Base-by-base conservation (phyloP, 2,888 invertebrate genomes). In the Campopleginae sp. region DNA sequence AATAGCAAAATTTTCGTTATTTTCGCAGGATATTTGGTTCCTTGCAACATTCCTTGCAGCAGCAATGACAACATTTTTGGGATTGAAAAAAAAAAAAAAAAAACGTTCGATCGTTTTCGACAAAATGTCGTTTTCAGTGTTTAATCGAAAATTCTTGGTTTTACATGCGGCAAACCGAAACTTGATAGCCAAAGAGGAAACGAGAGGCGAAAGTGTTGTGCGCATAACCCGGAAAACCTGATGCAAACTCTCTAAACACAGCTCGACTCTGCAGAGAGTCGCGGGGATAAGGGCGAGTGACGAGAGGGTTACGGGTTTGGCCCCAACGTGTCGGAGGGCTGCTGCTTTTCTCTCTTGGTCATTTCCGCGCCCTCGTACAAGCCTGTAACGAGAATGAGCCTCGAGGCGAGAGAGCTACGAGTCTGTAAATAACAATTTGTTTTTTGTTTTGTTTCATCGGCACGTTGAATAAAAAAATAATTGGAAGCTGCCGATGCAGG, bases 291-390 rank as follows among this genome's bases (percentile, higher is more conserved):
- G 76, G 76, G 76, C 19, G 51, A 66, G 51, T 70, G 58, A 27
- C 61, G 61, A 68, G 42, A 76, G 76, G 76, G 70, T 80, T 63
- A 71, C 79, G 48, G 12, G 51, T 38, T 65, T 54, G 51, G 51
- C 33, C 63, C 54, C 72, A 23, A 44, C 54, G 70, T 75, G 65
- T 75, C 68, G 61, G 58, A 78, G 77, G 68, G 72, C 61, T n/a
- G n/a, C n/a, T n/a, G n/a, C n/a, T n/a, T 77, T 81, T 66, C 74
- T 70, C 74, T 78, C 46, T 80, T 84, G 74, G 77, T 84, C 80
- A 84, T 81, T 81, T 81, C 44, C 77, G 81, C 78, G 74, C 80
- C 68, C 51, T 70, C 70, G 74, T 68, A 77, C 54, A n/a, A 61
- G 72, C 65, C 27, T n/a, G 27, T 27, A 51, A 76, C 82, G 66